Conservation (phyloP, 2,797 vertebrate species). For the Setipinna tenuifilis region DNA sequence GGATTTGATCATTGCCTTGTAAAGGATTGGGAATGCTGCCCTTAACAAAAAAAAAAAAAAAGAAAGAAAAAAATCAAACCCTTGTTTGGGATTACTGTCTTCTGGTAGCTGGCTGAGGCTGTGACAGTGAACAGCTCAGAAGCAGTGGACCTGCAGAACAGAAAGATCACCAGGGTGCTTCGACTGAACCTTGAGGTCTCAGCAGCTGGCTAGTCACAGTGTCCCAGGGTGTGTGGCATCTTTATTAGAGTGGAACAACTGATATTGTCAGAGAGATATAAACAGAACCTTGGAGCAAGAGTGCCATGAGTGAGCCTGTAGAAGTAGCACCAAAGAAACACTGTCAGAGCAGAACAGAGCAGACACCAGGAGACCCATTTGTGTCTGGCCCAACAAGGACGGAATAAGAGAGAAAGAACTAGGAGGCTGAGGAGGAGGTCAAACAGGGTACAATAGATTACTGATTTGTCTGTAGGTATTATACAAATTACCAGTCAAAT, state of each 20-base stretch:
- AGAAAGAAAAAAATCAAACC: background rate
- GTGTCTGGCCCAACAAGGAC: background rate
- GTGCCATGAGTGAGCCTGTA: background rate
- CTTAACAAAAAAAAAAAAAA: background rate
- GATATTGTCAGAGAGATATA: too few relatives aligned
- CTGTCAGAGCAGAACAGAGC: background rate
- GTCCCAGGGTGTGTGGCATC: background rate
- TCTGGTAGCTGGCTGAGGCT: background rate
- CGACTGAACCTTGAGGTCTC: background rate
- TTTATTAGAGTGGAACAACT: too few relatives aligned
- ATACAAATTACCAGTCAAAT: background rate
- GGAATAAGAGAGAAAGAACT: background rate
- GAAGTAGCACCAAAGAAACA: background rate
- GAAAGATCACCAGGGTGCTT: background rate
- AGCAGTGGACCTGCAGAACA: background rate
- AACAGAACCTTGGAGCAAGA: too few relatives aligned
- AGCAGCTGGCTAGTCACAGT: background rate
- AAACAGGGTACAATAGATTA: background rate
- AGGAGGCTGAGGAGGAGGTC: background rate
- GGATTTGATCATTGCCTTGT: background rate
- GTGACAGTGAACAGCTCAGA: background rate
- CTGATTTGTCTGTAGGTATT: background rate
- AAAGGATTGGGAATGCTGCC: background rate
- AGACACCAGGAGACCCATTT: background rate
- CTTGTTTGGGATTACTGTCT: background rate